phyloP scores from a whole-genome alignment of 2,797 vertebrate species.

The Parauchenoglanis punctatus region DNA sequence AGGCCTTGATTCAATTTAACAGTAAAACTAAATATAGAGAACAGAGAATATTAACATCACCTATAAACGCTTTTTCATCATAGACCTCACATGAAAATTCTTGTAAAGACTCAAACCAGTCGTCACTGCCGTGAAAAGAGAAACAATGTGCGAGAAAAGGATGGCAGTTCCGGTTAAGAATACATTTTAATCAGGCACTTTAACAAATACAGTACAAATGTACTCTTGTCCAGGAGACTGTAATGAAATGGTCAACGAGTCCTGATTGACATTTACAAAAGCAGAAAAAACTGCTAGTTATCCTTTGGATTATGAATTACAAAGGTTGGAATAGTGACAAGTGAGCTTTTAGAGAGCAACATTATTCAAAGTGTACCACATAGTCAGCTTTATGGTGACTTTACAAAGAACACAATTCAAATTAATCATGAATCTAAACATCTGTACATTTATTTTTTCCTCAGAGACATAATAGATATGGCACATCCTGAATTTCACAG shows the following conservation, averaged over 20 bases:
- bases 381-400: conserved; percentile 26
- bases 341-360: conserved; percentile 25
- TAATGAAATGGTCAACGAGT: conserved; percentile 21
- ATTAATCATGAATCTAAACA: conserved; percentile 43
- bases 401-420: conserved; percentile 41
- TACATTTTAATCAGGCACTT: conserved; percentile 81
- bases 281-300: conserved; percentile 26
- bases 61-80: background rate
- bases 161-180: conserved; percentile 59
- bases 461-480: conserved; percentile 50
- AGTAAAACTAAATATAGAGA: conserved; percentile 20
- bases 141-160: conserved; percentile 23
- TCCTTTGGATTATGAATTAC: conserved; percentile 24
- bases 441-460: conserved; percentile 47
- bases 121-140: background rate
- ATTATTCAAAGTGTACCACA: conserved; percentile 30
- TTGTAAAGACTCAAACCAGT: background rate
- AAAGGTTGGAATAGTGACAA: conserved; percentile 34
- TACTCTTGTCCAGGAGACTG: conserved; percentile 35
- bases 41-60: conserved; percentile 15
- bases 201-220: conserved; percentile 58
- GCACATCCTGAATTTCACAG: conserved; percentile 57
- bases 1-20: conserved; percentile 31
- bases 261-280: conserved; percentile 40
- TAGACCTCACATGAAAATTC: background rate